Percentiles rank a stretch among this genome's conserved stretches.
These are phyloP conservation scores for Okamejei kenojei DNA, from an alignment of 2,797 vertebrate genomes.

Conservation along the genomic window DNA sequence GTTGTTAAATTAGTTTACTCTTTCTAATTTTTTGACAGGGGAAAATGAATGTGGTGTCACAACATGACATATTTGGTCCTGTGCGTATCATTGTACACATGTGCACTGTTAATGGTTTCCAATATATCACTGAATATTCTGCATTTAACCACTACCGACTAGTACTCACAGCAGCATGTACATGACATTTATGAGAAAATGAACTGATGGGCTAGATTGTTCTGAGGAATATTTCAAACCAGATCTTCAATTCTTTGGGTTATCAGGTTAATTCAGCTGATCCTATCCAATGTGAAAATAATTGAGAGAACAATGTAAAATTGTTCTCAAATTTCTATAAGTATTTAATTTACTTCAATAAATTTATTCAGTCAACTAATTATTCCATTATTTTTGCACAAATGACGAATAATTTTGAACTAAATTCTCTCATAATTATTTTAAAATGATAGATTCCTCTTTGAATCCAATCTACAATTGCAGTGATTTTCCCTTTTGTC, in stretches of 20 bases:
- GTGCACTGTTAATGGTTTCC: too few species aligned
- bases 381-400: background rate
- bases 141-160: too few species aligned
- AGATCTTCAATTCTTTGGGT: background rate
- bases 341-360: background rate
- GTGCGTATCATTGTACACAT: too few species aligned
- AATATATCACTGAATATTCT: too few species aligned
- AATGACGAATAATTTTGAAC: slow-evolving; percentile 4
- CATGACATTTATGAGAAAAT: background rate
- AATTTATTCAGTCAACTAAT: background rate
- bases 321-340: background rate
- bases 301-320: background rate
- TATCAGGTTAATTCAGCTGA: slow-evolving; percentile 3
- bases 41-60: too few species aligned
- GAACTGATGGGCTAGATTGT: background rate
- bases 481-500: background rate
- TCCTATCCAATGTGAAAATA: background rate
- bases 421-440: slow-evolving; percentile 12
- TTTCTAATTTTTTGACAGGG: too few species aligned
- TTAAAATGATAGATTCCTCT: slow-evolving; percentile 16
- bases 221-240: background rate
- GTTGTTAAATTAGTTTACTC: too few species aligned
- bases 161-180: too few species aligned
- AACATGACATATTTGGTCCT: too few species aligned
- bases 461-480: background rate